Evolutionary conservation across 2,797 vertebrate species (phyloP).

Genomic region (Pygocentrus nattereri): DNA sequence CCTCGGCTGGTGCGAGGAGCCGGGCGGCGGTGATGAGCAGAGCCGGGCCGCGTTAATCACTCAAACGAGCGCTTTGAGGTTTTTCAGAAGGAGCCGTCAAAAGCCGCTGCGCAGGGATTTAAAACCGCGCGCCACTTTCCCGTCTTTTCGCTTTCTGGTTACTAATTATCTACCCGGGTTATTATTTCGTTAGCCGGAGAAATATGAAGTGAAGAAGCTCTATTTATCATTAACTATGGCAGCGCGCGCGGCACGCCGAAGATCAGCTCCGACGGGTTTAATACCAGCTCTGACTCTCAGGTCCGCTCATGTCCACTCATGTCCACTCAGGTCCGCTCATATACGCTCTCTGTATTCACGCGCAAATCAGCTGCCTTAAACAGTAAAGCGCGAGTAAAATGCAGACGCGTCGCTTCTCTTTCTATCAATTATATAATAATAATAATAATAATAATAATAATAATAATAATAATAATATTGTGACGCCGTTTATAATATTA

Average conservation of each 20-base stretch:
- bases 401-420: no score
- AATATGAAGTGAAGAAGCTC: slow-evolving; percentile 75
- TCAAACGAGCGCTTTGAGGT: not conserved
- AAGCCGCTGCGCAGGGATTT: slow-evolving; percentile 73
- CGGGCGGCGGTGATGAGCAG: not conserved
- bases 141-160: slow-evolving; percentile 74
- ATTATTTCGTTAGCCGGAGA: slow-evolving; percentile 77
- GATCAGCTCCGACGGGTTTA: no score
- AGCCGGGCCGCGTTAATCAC: not conserved
- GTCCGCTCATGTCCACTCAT: no score
- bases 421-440: no score
- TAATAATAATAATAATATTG: no score
- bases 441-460: no score
- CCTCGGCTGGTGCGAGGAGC: not conserved
- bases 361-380: no score
- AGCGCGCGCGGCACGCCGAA: slow-evolving; percentile 45
- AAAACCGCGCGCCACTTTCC: slow-evolving; percentile 74
- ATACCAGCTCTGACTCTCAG: no score
- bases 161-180: slow-evolving; percentile 81
- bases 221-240: slow-evolving; percentile 81
- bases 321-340: no score
- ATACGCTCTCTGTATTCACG: no score
- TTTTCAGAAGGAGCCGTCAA: not conserved
- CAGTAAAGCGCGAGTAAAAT: no score
- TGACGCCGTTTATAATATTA: no score